Base-by-base conservation (phyloP, 2,113 vertebrate genomes). In the Junco hyemalis region DNA sequence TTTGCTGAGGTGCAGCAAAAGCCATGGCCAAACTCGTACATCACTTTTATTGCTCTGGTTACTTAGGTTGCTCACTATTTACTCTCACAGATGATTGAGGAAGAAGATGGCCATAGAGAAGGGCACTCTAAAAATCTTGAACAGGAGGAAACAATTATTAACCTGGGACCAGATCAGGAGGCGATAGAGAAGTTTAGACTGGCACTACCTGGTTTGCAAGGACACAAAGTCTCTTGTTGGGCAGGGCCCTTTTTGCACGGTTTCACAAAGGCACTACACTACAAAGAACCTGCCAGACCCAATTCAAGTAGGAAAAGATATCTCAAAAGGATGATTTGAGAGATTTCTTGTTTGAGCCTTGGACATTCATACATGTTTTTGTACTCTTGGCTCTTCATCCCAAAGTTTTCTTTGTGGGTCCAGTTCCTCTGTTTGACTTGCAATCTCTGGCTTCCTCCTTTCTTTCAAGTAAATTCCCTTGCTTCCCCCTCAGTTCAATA, bases 131-230 rank as follows among this genome's bases (percentile, higher is more conserved):
- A 78, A 78, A 86, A 68, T 63, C 71, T 88, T 31, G 35, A 73
- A 26, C 53, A 48, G 69, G 11, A 93, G 57, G 81, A 84, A 95
- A 76, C 88, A 96, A 93, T 96, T 69, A 94, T 91, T 94, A 96
- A 97, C 92, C 69, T 54, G 65, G 40, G 40, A 56, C 23, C 35
- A 82, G 93, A 93, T 87, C 61, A 45, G 48, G 42, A 82, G 74
- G 80, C 1, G 77, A 93, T 78, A 93, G 1, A 9, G 64, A 66
- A 78, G 60, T 64, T 94, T 5, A 90, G 86, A 63, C 38, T 64
- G 73, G 82, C 56, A 54, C 54, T 13, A 21, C 42, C 51, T 50
- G 81, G 48, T 89, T 56, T 89, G 81, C 53, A 23, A 0, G 3
- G 81, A 53, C 61, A 64, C 20, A 25, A 44, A 69, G 61, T 20